Evolutionary conservation across 2,797 vertebrate genomes (phyloP).

Genomic region (Eutrigla gurnardus): DNA sequence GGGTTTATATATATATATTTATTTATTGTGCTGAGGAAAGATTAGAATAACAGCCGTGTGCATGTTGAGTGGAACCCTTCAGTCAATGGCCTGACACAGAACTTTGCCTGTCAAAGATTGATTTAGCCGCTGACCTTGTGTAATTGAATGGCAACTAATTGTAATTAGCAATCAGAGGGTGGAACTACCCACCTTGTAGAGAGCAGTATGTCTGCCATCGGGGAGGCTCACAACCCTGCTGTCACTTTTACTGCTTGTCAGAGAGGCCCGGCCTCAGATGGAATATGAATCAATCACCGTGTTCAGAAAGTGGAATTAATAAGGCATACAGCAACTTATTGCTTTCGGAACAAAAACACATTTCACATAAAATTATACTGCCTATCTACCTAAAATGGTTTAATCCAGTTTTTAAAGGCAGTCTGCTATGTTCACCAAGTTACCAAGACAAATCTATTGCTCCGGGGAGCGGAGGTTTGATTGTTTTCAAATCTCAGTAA

Average conservation of each 20-base stretch:
- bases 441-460: conserved; percentile 29
- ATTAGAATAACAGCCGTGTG: conserved; percentile 34
- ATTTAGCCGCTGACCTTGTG: conserved; percentile 79
- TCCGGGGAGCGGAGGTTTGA: conserved; percentile 30
- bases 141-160: conserved; percentile 82
- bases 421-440: conserved; percentile 9
- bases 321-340: conserved; percentile 26
- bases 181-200: conserved; percentile 74
- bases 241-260: conserved; percentile 57
- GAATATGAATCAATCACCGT: conserved; percentile 51
- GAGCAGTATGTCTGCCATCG: conserved; percentile 48
- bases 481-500: conserved; percentile 44
- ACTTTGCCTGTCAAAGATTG: conserved; percentile 58
- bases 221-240: conserved; percentile 50
- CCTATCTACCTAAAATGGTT: background rate
- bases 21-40: conserved; percentile 30
- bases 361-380: conserved; percentile 15
- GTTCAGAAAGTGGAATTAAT: conserved; percentile 43
- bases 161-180: conserved; percentile 78
- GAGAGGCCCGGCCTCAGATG: conserved; percentile 19
- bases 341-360: conserved; percentile 27
- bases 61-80: conserved; percentile 30
- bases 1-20: conserved; percentile 17
- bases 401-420: conserved; percentile 10
- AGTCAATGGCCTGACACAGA: conserved; percentile 51